Evolutionary conservation across 1,140 invertebrate species (phyloP).

Genomic region (Panulirus ornatus): DNA sequence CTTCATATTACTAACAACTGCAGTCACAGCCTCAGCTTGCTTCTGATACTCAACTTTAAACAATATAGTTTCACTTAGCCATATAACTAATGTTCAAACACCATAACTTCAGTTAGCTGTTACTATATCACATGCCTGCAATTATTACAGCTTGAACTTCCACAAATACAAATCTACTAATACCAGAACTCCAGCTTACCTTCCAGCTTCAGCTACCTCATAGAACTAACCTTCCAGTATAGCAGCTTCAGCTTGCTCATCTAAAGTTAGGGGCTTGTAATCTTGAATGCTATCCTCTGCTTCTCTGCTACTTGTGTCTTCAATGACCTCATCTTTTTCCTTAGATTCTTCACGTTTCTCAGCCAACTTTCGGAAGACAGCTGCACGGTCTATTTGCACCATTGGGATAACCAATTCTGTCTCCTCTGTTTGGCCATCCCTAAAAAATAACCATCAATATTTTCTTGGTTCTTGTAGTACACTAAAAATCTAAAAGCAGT

Average conservation of each 20-base stretch:
- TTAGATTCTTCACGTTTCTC: conserved; percentile 3
- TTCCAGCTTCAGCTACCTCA: not conserved
- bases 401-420: conserved; percentile 45
- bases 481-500: no score
- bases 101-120: no score
- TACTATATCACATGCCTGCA: no score
- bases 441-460: conserved; percentile 9
- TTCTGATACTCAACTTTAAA: no score
- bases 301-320: not conserved
- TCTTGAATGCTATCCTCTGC: conserved; percentile 16
- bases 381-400: conserved; percentile 19
- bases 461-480: not conserved
- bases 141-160: no score
- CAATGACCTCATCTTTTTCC: not conserved
- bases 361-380: not conserved
- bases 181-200: no score
- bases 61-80: no score
- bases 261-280: conserved; percentile 34
- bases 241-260: conserved; percentile 57
- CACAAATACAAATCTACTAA: no score
- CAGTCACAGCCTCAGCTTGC: no score
- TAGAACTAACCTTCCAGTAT: conserved; percentile 45
- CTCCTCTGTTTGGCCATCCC: conserved; percentile 20
- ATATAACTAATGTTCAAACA: no score
- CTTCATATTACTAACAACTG: no score